Evolutionary conservation across 2,797 vertebrate genomes (phyloP).

Genomic region (Monodelphis domestica): DNA sequence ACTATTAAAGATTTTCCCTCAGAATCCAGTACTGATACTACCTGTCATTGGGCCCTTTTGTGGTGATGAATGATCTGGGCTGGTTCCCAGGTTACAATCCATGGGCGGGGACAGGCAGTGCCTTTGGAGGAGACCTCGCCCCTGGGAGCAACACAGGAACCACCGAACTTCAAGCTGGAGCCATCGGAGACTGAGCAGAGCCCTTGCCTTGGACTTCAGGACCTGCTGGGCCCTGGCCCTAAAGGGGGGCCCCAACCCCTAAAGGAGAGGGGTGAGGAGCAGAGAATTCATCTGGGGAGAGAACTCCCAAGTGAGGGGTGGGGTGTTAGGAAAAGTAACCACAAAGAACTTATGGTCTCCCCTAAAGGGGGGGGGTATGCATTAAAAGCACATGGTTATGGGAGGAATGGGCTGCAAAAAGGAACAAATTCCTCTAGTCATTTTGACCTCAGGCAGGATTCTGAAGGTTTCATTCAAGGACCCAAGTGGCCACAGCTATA

Average conservation of each 20-base stretch:
- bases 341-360: neutral
- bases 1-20: constrained; percentile 42
- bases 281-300: constrained; percentile 61
- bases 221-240: constrained; percentile 78
- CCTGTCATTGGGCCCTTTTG: constrained; percentile 38
- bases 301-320: constrained; percentile 55
- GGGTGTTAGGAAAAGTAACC: constrained; percentile 18
- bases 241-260: constrained; percentile 77
- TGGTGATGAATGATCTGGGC: constrained; percentile 78
- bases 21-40: constrained; percentile 52
- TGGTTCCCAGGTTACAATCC: constrained; percentile 81
- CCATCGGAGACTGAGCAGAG: constrained; percentile 78
- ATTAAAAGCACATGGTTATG: constrained; percentile 11
- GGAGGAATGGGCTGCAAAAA: neutral
- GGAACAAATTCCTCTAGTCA: neutral
- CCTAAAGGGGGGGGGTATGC: constrained; percentile 9
- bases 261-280: constrained; percentile 81
- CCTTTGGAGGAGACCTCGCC: constrained; percentile 78
- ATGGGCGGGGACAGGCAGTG: constrained; percentile 77
- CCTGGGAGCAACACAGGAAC: constrained; percentile 77
- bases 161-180: constrained; percentile 81
- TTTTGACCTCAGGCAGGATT: neutral
- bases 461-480: neutral
- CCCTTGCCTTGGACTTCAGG: constrained; percentile 78
- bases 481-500: neutral